Evolutionary conservation across 2,113 vertebrate species (phyloP).

Genomic region (Bubo bubo): DNA sequence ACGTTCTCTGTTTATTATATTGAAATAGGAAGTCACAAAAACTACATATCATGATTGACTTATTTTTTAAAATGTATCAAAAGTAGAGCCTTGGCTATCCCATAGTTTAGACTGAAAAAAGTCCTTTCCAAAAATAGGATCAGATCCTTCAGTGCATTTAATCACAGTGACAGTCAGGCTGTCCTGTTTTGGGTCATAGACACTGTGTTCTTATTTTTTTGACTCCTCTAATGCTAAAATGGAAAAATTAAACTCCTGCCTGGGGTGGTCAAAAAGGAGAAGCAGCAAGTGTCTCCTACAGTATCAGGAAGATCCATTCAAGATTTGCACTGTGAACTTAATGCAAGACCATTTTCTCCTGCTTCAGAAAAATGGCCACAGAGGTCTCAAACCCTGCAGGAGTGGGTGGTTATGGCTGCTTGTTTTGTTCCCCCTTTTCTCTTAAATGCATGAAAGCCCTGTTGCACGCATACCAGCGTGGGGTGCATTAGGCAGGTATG

Average conservation of each 20-base stretch:
- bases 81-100: not conserved
- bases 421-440: fast-evolving
- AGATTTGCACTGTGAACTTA: not conserved
- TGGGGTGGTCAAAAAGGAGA: not conserved
- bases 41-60: not conserved
- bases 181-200: not conserved
- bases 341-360: not conserved
- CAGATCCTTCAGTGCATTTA: not conserved
- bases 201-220: not conserved
- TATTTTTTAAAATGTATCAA: not conserved
- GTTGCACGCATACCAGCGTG: fast-evolving
- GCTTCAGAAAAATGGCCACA: not conserved
- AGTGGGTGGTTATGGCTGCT: fast-evolving
- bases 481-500: not conserved
- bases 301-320: not conserved
- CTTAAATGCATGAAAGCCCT: not conserved
- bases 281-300: not conserved
- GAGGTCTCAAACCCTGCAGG: not conserved
- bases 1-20: not conserved
- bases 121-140: not conserved
- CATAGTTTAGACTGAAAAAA: not conserved
- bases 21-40: not conserved
- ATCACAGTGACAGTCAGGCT: not conserved
- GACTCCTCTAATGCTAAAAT: not conserved
- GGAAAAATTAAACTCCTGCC: not conserved